A percentile compares a stretch with the other conserved stretches of the same genome.
These are phyloP conservation scores for Propithecus perrieri DNA, from an alignment of 2,797 vertebrate genomes.

Conservation along the genomic window DNA sequence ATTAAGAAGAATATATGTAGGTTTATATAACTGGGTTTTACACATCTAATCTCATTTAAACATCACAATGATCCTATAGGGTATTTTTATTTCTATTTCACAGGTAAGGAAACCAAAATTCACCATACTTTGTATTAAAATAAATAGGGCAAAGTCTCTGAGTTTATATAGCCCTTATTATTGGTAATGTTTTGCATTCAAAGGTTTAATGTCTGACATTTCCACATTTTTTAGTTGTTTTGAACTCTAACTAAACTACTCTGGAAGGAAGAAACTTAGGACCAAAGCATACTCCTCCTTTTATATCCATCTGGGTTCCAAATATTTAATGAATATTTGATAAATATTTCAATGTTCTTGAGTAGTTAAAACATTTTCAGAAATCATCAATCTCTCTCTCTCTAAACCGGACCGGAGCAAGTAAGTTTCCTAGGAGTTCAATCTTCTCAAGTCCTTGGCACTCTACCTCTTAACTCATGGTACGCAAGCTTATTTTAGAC, in stretches of 20 bases:
- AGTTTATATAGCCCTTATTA: not conserved
- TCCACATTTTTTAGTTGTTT: not conserved
- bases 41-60: not conserved
- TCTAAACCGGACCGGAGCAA: not conserved
- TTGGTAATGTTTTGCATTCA: not conserved
- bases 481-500: slow-evolving; percentile 43
- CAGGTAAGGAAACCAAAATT: slow-evolving; percentile 32
- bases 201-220: slow-evolving; percentile 21
- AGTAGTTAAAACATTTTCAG: slow-evolving; percentile 45
- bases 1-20: not conserved
- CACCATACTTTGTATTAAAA: not conserved
- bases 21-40: not conserved
- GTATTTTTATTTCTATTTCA: slow-evolving; percentile 27
- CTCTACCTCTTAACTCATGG: not conserved
- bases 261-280: slow-evolving; percentile 1
- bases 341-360: slow-evolving; percentile 16
- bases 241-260: slow-evolving; percentile 15
- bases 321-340: slow-evolving; percentile 39
- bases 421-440: slow-evolving; percentile 1
- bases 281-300: not conserved
- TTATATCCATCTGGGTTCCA: slow-evolving; percentile 7
- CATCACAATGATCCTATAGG: not conserved
- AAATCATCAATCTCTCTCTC: slow-evolving; percentile 22
- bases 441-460: not conserved
- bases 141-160: not conserved